Base-by-base conservation (phyloP, 2,888 invertebrate species). In the Conops quadrifasciatus region DNA sequence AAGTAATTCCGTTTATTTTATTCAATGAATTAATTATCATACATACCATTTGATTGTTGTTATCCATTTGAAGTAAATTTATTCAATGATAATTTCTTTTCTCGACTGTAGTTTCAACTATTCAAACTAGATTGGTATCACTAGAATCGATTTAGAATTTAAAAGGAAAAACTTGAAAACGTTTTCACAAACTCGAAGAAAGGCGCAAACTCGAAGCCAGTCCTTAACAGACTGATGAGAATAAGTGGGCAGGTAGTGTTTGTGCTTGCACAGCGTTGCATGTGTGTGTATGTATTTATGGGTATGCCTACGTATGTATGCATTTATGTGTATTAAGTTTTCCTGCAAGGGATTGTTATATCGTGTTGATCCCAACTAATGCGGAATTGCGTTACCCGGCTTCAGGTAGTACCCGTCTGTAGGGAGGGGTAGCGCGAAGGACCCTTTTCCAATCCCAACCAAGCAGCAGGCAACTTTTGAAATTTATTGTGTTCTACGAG, bases 121-220 rank as follows among this genome's bases (percentile, higher is more conserved):
- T 62, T 60, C 68, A 68, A 68, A 68, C 68, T 51, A 68, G 68
- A 68, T 49, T 36, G 36, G 28, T 21, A 16, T 49, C 21, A 62
- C 24, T 16, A 11, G 30, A 62, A 62, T 68, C 68, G 49, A 51
- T 62, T 68, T 26, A 36, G 68, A 68, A 68, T 59, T 24, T 11
- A 2, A n/a, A n/a, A 28, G 16, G 24, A n/a, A 13, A 49, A 16
- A 26, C 9, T 28, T 11, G 19, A 7, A 36, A 30, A 51, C 36
- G 53, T 49, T 1, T n/a, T 1, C 5, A 4, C 1, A 28, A 58
- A 24, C 26, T 19, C 16, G 49, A 21, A 5, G 24, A 13, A 49
- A 36, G 67, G 45, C 45, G 49, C 51, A 21, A 26, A 36, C 62
- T 13, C 19, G 60, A 28, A 43, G 60, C 51, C 53, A 62, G 68